Evolutionary conservation across 1,140 invertebrate species (phyloP), one percentile per base, ranked within the genome.

Genomic region (Apolygus lucorum): DNA sequence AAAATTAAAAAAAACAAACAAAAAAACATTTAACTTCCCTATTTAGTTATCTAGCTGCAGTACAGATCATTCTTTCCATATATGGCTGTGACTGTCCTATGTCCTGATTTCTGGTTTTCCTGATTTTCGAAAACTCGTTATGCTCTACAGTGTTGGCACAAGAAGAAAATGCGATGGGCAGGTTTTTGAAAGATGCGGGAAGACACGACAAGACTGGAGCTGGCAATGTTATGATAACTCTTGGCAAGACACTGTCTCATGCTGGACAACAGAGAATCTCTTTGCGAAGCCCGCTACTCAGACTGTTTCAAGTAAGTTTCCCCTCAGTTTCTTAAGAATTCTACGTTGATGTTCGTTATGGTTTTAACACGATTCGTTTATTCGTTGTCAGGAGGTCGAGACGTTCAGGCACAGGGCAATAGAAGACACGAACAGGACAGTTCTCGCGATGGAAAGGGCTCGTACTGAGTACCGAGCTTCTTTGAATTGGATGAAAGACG

Each of bases 401-500:
- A 98, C 97, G 17, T 99, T 99, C 80, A 84, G 93, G 74, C 89
- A 90, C 72, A 84, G 95, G 72, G 97, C 96, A 0, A 91, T 99
- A 0, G 89, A 90, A 62, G 98, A 99, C 79, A 98, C 96, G 25
- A 81, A 91, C 17, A 82, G 87, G 54, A 99, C 95, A 4, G 89
- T 99, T 0, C 85, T 90, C 59, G 87, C 89, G 67, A 98, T 99
- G 93, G 96, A 99, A 78, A 92, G 91, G 77, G 86, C 90, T 1
- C 84, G 98, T 68, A 97, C 93, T n/a, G 95, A 98, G 75, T 99
- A 99, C 79, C 82, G 92, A 68, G 96, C 95, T 0, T 92, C 95
- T 0, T 82, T 99, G 1, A 89, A 93, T 76, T 99, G 98, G 97
- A 99, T 99, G 96, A 99, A 99, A 81, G 93, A 97, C 73, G 87